Base-by-base conservation (phyloP, 2,888 invertebrate species). In the Pycnomerus fuliginosus region DNA sequence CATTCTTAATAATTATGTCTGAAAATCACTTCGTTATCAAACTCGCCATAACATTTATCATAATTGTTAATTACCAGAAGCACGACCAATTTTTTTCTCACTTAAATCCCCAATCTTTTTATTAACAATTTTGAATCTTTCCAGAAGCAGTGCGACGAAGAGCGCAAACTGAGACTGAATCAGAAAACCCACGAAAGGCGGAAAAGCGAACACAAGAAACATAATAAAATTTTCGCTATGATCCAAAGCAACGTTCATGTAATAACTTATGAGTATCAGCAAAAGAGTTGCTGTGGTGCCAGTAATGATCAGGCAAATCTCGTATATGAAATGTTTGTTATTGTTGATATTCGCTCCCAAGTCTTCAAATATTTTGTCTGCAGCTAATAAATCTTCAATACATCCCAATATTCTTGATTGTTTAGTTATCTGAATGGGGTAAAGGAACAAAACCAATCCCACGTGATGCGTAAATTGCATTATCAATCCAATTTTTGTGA, bases 391-490 rank as follows among this genome's bases (percentile, higher is more conserved):
- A 10, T 44, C 33, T 12, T 46, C 41, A 0, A 52, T 35, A 7
- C 13, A 35, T 10, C 17, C 17, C 22, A 46, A 29, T 10, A 29
- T 22, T 15, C 32, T 36, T 5, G 16, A 3, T 11, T 25, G 35
- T 12, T 35, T 43, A 2, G 36, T 23, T 3, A 31, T 37, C 14
- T 35, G 43, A 7, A 37, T 10, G 1, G 34, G 10, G 16, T 33
- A 46, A 4, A 38, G 15, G 5, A 35, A 5, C 14, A 44, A 48
- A 16, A 16, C 41, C 5, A 44, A n/a, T 3, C 15, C 16, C 4
- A 44, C 32, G 20, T 49, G 41, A 4, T 31, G 27, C 16, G 49
- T 31, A 2, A 44, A 5, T 13, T 43, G 41, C 22, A 43, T 44
- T 11, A 41, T 38, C 7, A 46, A 22, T 12, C 44, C 43, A 16